These are phyloP conservation scores for Bombyx huttoni DNA, from an alignment of 2,888 invertebrate species.

Conservation along the genomic window DNA sequence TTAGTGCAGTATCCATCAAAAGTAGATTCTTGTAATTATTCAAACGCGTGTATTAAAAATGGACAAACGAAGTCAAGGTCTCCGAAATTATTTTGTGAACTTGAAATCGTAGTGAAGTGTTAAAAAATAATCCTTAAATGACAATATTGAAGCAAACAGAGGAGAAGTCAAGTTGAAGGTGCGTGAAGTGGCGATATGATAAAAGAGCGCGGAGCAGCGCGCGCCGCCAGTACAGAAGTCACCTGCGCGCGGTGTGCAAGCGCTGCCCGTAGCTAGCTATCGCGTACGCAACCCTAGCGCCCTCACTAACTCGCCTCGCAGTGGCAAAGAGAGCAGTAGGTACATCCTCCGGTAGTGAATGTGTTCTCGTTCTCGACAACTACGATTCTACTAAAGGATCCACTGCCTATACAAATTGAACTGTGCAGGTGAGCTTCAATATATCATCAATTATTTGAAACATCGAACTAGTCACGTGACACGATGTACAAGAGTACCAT, in stretches of 20 bases:
- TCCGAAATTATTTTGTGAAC: not conserved
- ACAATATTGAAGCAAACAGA: conserved; percentile 8
- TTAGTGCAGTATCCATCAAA: too few species aligned
- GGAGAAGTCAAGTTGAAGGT: conserved; percentile 62
- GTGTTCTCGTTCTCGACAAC: conserved; percentile 40
- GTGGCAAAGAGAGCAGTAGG: conserved; percentile 10
- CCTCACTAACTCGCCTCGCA: conserved; percentile 19
- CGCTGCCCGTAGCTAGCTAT: conserved; percentile 20
- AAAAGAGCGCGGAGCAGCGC: conserved; percentile 53
- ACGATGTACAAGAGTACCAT: conserved; percentile 7
- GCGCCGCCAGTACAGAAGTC: conserved; percentile 56
- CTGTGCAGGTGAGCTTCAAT: conserved; percentile 37
- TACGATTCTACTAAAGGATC: conserved; percentile 25
- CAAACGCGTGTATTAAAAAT: too few species aligned
- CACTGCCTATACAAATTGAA: conserved; percentile 21
- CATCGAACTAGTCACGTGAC: conserved; percentile 41
- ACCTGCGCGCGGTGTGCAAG: conserved; percentile 46
- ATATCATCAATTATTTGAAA: conserved; percentile 14
- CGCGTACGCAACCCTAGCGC: conserved; percentile 34
- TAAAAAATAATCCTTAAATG: not conserved
- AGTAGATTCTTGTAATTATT: too few species aligned
- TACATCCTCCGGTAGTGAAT: conserved; percentile 43
- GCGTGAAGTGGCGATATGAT: conserved; percentile 55
- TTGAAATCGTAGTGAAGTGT: not conserved
- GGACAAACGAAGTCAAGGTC: not conserved